Evolutionary conservation across 2,888 invertebrate genomes (phyloP), one percentile per base, ranked within the genome.

Genomic region (Elysia crispata): DNA sequence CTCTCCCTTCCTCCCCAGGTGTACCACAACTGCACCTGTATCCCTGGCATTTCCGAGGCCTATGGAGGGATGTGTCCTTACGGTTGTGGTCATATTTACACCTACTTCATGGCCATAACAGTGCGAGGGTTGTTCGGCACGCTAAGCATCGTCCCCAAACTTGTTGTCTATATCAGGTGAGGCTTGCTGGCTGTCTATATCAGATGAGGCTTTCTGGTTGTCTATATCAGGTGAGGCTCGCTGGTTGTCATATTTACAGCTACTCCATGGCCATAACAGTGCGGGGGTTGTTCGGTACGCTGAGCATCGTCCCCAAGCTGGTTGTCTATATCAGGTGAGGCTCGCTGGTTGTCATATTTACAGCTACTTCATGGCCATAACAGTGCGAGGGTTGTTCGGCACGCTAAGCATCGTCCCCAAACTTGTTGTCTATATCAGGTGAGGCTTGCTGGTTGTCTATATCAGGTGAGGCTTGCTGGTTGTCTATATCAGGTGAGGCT

Each of bases 11-110:
- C n/a, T n/a, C 69, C 30, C 0, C 70, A 80, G 80, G 33, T 70
- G 1, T 80, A 80, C 60, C 70, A 70, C 1, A 80, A 80, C 70
- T 80, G 80, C 41, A 70, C 80, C 1, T 80, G 80, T n/a, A 80
- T 80, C 20, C 23, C n/a, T 0, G 80, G 80, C n/a, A 11, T 41
- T 6, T 75, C 76, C 3, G 8, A 20, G 18, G 80, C 80, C 0
- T 18, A n/a, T 1, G 31, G 30, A n/a, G 80, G 76, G 1, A 76
- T 54, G 1, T 80, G 80, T 20, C 66, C 74, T 30, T 70, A 76
- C 41, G 62, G 76, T 8, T 80, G 80, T 57, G 23, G 8, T 6
- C 80, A 80, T 25, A 23, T 80, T 0, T 80, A 80, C 41, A 23
- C 70, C 20, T 80, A 76, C 50, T 33, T 60, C 49, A 18, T 54